Evolutionary conservation across 2,888 invertebrate genomes (phyloP).

Genomic region (Listrodromus nycthemerus): DNA sequence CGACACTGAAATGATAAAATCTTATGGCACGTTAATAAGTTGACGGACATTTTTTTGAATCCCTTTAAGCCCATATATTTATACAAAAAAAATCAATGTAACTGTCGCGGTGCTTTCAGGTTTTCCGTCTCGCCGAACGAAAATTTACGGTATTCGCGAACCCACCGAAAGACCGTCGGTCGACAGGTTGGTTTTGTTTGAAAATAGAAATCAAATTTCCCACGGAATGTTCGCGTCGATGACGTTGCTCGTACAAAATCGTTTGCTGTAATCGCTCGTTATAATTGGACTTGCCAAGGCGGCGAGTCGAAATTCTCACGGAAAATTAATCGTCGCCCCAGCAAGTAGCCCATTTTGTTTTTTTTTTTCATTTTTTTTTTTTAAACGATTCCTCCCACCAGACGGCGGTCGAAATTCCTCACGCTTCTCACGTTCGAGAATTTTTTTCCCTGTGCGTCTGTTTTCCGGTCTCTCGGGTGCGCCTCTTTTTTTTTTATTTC

Average conservation of each 20-base stretch:
- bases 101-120: neutral
- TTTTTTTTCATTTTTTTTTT: no score
- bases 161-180: neutral
- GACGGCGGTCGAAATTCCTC: neutral
- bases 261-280: constrained; percentile 7
- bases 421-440: constrained; percentile 4
- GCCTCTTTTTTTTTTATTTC: constrained; percentile 42
- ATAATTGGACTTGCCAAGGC: neutral
- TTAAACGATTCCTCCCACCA: constrained; percentile 13
- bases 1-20: no score
- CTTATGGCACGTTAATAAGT: no score
- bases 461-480: neutral
- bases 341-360: neutral
- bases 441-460: constrained; percentile 13
- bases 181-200: constrained; percentile 65
- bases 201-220: constrained; percentile 72
- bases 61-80: no score
- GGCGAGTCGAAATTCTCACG: constrained; percentile 13
- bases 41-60: no score
- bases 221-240: constrained; percentile 39
- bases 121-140: neutral
- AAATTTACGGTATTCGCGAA: neutral
- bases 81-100: no score
- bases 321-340: constrained; percentile 24
- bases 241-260: constrained; percentile 26